Base-by-base conservation (phyloP, 2,797 vertebrate species). In the Muscicapa comitata region DNA sequence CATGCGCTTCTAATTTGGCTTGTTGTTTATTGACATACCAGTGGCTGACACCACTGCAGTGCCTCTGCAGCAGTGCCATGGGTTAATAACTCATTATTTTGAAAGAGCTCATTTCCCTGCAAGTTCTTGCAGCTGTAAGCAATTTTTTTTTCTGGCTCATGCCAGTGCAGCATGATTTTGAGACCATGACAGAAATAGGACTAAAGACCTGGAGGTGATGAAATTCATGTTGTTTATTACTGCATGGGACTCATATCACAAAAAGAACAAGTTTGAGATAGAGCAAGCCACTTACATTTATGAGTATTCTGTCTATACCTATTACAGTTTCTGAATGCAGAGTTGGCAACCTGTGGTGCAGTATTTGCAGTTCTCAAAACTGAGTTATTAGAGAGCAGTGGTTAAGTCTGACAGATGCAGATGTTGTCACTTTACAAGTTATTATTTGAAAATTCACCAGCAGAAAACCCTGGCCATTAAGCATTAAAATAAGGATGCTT, bases 71-170 rank as follows among this genome's bases (percentile, higher is more conserved):
- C 67, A 63, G 80, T 94, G 91, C 65, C 82, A 90, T 83, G 93
- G 89, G 94, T 95, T 97, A 95, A 95, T 94, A 90, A 80, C 93
- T 95, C 95, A 66, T 91, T 97, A 94, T 97, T 96, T 94, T 89
- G 78, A 94, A 90, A 91, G 86, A 96, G 84, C 88, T 90, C 53
- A 83, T 94, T 96, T 96, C 91, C 70, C 87, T 94, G 80, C 55
- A 79, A 87, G 66, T 88, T 96, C 92, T 85, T 93, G 95, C 94
- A 96, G 94, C 94, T 97, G 94, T 91, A 93, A 93, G 95, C 92
- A 81, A 35, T 91, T 92, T 58, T 90, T 92, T 90, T 67, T 76
- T 29, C 91, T 92, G 88, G 70, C 81, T 90, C 33, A 40, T 85
- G 55, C 75, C 93, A 94, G 67, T 93, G 81, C 71, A 80, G 91